Evolutionary conservation across 2,113 vertebrate genomes (phyloP).

Genomic region (Hystrix brachyura): DNA sequence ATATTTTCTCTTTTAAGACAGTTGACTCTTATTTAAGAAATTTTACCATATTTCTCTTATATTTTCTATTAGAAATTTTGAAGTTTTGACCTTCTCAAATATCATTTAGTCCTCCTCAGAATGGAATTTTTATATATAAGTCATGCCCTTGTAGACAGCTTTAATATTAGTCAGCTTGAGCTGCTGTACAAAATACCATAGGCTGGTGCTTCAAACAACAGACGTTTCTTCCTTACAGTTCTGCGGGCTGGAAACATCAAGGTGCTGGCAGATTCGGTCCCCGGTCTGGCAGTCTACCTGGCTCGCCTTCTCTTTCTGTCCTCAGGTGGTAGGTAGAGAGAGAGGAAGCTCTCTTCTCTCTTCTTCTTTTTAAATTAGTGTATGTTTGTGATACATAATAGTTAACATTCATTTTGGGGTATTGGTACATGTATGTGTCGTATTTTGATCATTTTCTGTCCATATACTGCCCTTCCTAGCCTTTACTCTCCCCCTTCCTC

Average conservation of each 20-base stretch:
- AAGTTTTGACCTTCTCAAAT: not conserved
- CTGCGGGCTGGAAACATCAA: not conserved
- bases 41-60: not conserved
- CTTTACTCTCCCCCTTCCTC: not conserved
- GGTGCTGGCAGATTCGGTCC: not conserved
- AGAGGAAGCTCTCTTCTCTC: not conserved
- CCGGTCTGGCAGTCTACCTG: not conserved
- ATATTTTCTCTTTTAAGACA: not conserved
- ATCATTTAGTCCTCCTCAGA: not conserved
- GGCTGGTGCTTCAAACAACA: not conserved
- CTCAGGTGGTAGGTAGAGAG: not conserved
- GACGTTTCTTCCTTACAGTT: not conserved
- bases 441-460: not conserved
- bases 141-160: not conserved
- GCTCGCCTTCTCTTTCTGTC: not conserved
- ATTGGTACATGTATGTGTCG: not conserved
- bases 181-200: not conserved
- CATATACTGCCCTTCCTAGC: not conserved
- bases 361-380: not conserved
- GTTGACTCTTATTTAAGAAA: conserved; percentile 20
- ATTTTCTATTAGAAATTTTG: not conserved
- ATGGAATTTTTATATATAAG: not conserved
- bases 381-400: not conserved
- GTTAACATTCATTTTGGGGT: not conserved
- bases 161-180: not conserved